Evolutionary conservation across 2,888 invertebrate genomes (phyloP), one percentile per base, ranked within the genome.

Genomic region (Uloborus plumipes): DNA sequence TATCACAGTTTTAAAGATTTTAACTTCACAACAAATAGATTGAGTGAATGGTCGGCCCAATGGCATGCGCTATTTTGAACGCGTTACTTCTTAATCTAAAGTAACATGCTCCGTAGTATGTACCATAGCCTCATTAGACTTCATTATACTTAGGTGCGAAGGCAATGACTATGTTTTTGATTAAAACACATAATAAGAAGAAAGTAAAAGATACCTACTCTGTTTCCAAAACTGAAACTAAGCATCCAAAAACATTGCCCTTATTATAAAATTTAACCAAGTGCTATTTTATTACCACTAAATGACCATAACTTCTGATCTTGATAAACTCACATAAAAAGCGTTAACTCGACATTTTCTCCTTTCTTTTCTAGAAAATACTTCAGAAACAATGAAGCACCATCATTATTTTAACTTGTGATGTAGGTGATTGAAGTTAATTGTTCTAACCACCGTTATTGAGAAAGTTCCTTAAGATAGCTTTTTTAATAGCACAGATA

Each of bases 241-340:
- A 65, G 58, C 39, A 2, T 4, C 39, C 39, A 39, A 39, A 4
- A 39, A 39, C 3, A 9, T 39, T 39, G 9, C 39, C 9, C 7
- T 7, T 9, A 39, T 39, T 1, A 11, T 6, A 2, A 39, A 39
- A 7, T 39, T 11, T 39, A 1, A 9, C 39, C 4, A 6, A 39
- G 39, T 39, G 3, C 39, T 39, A 39, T 4, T 39, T 39, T 39
- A 9, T 39, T 11, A 51, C 49, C 53, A 20, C 69, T 15, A 64
- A 74, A 81, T 81, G 74, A 81, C 80, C 74, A 74, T 81, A 81
- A 74, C 74, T 81, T 81, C 74, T 74, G 80, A 74, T 74, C 80
- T 81, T 81, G 80, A 81, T 81, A 74, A 70, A 51, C 26, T 55
- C 74, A 74, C 80, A 74, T 70, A 81, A 81, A 81, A 81, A 74